A percentile compares a stretch with the other conserved stretches of the same genome.
phyloP scores from a whole-genome alignment of 2,888 invertebrate species.

The Tenodera sinensis region DNA sequence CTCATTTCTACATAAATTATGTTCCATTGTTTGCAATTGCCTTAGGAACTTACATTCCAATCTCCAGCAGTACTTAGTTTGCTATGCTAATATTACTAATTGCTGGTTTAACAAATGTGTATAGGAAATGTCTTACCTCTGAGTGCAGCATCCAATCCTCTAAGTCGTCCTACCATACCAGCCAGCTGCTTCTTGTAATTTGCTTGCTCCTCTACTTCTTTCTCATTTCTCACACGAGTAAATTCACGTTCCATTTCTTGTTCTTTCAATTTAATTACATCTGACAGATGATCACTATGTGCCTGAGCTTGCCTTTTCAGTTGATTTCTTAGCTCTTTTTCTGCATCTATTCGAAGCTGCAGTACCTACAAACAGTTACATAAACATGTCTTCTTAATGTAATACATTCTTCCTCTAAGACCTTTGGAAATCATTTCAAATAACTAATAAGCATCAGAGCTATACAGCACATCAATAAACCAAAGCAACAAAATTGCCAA shows the following conservation, averaged over 20 bases:
- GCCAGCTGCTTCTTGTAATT: constrained; percentile 69
- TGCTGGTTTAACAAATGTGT: neutral
- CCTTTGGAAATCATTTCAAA: no score
- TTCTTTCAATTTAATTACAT: constrained; percentile 61
- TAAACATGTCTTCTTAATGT: no score
- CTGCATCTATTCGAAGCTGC: constrained; percentile 61
- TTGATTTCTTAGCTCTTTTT: constrained; percentile 70
- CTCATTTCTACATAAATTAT: no score
- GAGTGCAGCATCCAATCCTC: constrained; percentile 72
- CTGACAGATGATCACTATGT: constrained; percentile 75
- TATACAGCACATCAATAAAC: no score
- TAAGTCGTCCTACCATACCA: constrained; percentile 66
- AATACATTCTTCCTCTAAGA: no score
- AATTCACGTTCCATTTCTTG: constrained; percentile 54
- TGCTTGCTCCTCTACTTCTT: constrained; percentile 62
- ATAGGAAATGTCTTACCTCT: constrained; percentile 53
- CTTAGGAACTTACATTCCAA: no score
- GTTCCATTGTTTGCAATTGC: no score
- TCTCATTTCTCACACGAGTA: constrained; percentile 60
- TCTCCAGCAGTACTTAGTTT: no score
- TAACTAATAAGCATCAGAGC: no score
- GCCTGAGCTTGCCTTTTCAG: constrained; percentile 82
- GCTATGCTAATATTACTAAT: no score
- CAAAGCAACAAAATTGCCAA: no score
- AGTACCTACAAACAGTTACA: constrained; percentile 51